Conservation (phyloP, 1,140 invertebrate genomes). For the Lordiphosa mommai region DNA sequence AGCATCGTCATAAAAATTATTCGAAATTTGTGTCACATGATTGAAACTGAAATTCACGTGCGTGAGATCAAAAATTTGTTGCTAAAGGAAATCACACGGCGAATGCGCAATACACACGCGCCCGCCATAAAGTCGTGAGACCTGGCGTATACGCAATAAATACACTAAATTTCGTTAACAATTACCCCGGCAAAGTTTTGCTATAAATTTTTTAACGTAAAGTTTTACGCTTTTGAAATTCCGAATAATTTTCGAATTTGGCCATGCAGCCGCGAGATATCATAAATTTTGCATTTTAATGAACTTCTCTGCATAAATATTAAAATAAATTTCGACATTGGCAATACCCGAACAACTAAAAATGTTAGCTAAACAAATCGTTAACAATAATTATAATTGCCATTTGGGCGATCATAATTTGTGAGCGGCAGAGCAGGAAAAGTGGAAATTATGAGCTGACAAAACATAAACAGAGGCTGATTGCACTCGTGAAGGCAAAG, state of each 20-base stretch:
- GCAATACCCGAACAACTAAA: constrained; percentile 46
- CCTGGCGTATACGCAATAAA: constrained; percentile 62
- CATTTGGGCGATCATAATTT: constrained; percentile 68
- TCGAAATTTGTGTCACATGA: neutral
- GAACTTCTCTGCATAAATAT: constrained; percentile 72
- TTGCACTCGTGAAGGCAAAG: constrained; percentile 4
- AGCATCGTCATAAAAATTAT: no score
- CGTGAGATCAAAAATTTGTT: constrained; percentile 14
- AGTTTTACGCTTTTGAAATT: constrained; percentile 40
- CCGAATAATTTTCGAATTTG: constrained; percentile 38
- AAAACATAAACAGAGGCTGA: constrained; percentile 56
- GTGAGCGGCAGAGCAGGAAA: constrained; percentile 57
- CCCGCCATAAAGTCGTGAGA: constrained; percentile 32
- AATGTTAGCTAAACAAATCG: constrained; percentile 67
- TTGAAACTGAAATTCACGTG: constrained; percentile 15
- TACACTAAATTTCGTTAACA: constrained; percentile 56
- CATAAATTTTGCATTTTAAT: constrained; percentile 71
- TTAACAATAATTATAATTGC: constrained; percentile 77
- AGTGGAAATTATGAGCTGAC: constrained; percentile 68
- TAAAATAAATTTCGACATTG: constrained; percentile 74
- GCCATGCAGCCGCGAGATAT: constrained; percentile 42
- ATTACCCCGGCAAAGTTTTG: constrained; percentile 53
- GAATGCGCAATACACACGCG: constrained; percentile 61
- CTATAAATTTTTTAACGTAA: constrained; percentile 59
- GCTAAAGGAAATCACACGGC: constrained; percentile 14